These are phyloP conservation scores for Loriculus beryllinus DNA, from an alignment of 2,797 vertebrate species.

Conservation along the genomic window DNA sequence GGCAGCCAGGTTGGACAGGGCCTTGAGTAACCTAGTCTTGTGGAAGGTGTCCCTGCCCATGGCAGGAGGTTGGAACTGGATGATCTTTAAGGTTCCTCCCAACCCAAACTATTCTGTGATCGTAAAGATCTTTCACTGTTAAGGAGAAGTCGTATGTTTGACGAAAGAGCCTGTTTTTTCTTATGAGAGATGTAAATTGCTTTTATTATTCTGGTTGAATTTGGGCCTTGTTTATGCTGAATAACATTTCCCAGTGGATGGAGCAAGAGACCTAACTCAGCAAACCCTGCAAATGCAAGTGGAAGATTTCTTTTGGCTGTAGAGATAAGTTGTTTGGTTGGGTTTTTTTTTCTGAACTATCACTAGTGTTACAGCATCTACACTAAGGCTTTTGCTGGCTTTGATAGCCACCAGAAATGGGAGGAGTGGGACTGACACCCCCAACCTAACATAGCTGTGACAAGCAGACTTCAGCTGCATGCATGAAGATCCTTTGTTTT, in stretches of 20 bases:
- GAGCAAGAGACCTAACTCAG: neutral
- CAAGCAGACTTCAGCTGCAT: neutral
- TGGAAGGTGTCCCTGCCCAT: neutral
- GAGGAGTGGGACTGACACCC: neutral
- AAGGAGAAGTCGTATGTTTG: neutral
- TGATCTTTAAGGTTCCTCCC: neutral
- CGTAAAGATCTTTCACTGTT: neutral
- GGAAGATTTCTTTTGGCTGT: conserved; percentile 5
- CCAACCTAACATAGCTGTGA: neutral
- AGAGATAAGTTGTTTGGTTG: neutral
- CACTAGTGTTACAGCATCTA: neutral
- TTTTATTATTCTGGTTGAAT: neutral
- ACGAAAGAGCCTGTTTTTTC: neutral
- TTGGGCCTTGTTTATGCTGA: neutral
- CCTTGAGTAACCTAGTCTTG: neutral
- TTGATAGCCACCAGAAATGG: conserved; percentile 8
- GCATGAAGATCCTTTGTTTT: neutral
- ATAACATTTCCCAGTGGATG: neutral
- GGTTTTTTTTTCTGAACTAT: neutral
- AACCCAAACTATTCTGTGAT: neutral
- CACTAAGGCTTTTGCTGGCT: neutral
- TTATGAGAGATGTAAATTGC: neutral
- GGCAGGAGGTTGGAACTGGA: neutral
- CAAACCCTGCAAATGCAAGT: neutral
- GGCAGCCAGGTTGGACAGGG: neutral